phyloP scores from a whole-genome alignment of 1,140 invertebrate genomes.

The Cepaea nemoralis region DNA sequence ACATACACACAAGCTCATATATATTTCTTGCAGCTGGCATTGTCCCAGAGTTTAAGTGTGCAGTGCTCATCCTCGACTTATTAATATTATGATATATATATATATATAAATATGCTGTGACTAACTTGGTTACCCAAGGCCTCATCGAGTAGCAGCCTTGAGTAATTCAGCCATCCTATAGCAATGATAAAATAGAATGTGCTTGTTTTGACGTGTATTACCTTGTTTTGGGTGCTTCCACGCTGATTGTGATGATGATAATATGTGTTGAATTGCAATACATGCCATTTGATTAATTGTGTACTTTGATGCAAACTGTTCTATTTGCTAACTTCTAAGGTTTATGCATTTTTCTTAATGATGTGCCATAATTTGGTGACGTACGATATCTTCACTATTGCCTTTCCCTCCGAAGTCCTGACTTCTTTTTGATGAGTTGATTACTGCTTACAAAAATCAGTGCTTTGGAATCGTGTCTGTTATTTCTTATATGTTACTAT shows the following conservation, averaged over 20 bases:
- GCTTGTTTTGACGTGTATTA: not conserved
- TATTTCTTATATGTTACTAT: too few relatives aligned
- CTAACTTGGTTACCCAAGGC: not conserved
- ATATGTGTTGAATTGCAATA: constrained; percentile 10
- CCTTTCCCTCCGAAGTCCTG: too few relatives aligned
- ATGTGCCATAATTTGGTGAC: not conserved
- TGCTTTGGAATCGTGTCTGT: too few relatives aligned
- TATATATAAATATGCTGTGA: too few relatives aligned
- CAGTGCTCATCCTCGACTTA: too few relatives aligned
- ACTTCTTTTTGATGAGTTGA: too few relatives aligned
- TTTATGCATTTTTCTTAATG: not conserved
- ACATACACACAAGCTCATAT: too few relatives aligned
- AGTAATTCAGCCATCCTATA: not conserved
- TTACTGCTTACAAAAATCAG: too few relatives aligned
- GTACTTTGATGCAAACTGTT: not conserved
- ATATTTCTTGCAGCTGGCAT: too few relatives aligned
- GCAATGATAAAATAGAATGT: not conserved
- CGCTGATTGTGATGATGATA: not conserved
- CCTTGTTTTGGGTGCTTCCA: constrained; percentile 14
- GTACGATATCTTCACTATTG: not conserved
- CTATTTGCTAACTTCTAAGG: not conserved
- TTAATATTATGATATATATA: too few relatives aligned
- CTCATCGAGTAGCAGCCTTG: not conserved
- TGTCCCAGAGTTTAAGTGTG: too few relatives aligned
- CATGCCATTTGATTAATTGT: constrained; percentile 1